These are phyloP conservation scores for Trochalopteron elliotii DNA, from an alignment of 2,113 vertebrate genomes.

Conservation along the genomic window DNA sequence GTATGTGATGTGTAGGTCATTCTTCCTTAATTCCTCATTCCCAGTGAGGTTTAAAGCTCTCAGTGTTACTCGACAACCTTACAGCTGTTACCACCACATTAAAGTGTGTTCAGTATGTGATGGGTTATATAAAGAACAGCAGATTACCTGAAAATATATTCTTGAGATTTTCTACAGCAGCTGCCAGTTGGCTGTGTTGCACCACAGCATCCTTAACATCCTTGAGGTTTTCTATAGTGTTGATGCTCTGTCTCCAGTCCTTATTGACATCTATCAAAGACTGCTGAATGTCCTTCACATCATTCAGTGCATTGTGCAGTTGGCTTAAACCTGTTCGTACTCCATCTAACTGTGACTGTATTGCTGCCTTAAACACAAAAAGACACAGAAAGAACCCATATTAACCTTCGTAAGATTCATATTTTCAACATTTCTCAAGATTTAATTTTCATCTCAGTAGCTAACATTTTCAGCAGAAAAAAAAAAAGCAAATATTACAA, in stretches of 20 bases:
- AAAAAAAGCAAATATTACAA: neutral
- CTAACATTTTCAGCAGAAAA: neutral
- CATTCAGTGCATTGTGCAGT: constrained; percentile 91
- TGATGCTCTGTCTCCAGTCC: constrained; percentile 98
- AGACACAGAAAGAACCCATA: neutral
- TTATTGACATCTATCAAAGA: constrained; percentile 91
- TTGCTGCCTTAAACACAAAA: constrained; percentile 85
- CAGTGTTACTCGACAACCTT: neutral
- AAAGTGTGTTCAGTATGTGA: neutral
- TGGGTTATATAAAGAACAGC: neutral
- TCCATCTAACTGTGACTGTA: constrained; percentile 96
- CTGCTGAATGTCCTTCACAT: constrained; percentile 92
- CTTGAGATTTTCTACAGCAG: constrained; percentile 97
- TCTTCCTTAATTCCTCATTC: neutral
- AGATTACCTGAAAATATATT: constrained; percentile 95
- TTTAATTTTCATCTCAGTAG: neutral
- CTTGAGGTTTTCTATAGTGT: constrained; percentile 93
- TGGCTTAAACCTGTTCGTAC: constrained; percentile 94
- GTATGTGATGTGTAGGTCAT: accelerated
- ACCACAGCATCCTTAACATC: constrained; percentile 97
- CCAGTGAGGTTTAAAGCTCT: neutral
- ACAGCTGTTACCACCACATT: neutral
- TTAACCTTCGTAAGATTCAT: accelerated
- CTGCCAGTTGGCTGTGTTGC: constrained; percentile 95
- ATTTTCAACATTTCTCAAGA: neutral